Base-by-base conservation (phyloP, 2,113 vertebrate genomes). In the Boleophthalmus pectinirostris region DNA sequence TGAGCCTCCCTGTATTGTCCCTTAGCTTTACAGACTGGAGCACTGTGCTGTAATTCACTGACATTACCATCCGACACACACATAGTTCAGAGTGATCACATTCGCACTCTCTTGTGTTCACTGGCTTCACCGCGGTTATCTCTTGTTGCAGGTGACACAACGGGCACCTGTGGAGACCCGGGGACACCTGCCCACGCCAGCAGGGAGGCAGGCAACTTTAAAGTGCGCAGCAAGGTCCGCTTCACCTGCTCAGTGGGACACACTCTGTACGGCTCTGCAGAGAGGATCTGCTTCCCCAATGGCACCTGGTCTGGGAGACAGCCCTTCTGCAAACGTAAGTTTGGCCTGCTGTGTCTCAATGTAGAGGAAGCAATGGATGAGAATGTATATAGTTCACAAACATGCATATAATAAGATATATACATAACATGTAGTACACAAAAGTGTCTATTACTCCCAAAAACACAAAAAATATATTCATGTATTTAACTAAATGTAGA, bases 241-340 rank as follows among this genome's bases (percentile, higher is more conserved):
- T 97, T 98, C 91, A 96, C 93, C 87, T 98, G 97, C 84, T 89
- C 96, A 56, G 89, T 88, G 79, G 98, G 98, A 69, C 97, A 99
- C 75, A 93, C 93, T 0, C 94, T 99, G 51, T 95, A 98, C 49
- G 98, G 97, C 24, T 97, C 98, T 8, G 95, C 96, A 67, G 96
- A 97, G 91, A 94, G 98, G 78, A 96, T 93, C 20, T 99, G 98
- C 85, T 93, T 98, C 80, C 91, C 95, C 85, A 99, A 99, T 67
- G 96, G 96, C 81, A 97, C 96, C 15, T 99, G 98, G 98, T 98
- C 96, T 0, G 98, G 98, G 82, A 94, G 81, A 72, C 98, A 99
- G 74, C 97, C 98, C 2, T 96, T 96, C 87, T 99, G 98, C 92
- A 98, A 98, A 94, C 95, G 98, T 99, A 95, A 93, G 93, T 33